Percentiles rank a stretch among this genome's conserved stretches.
phyloP scores from a whole-genome alignment of 2,113 vertebrate genomes.

The Castor canadensis region DNA sequence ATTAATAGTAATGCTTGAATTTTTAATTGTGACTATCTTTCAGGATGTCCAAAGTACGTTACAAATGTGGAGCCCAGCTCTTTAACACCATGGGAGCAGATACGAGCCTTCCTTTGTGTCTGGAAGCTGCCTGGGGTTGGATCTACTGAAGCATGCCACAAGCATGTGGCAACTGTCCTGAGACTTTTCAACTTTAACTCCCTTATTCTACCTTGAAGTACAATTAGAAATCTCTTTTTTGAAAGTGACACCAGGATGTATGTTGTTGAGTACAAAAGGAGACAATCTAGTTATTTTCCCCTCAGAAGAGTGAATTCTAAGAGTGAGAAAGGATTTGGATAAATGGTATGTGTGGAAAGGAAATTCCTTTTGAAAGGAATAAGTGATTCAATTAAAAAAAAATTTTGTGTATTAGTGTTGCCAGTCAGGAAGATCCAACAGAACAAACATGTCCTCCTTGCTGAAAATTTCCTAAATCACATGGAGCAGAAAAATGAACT shows the following conservation, averaged over 20 bases:
- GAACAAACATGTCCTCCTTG: not conserved
- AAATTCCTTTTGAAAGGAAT: not conserved
- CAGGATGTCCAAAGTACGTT: not conserved
- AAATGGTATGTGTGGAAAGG: not conserved
- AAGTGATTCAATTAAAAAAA: no score
- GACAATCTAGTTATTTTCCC: not conserved
- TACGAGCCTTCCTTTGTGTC: not conserved
- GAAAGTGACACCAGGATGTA: not conserved
- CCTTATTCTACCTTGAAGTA: not conserved
- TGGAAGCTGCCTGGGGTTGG: not conserved
- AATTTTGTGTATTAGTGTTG: not conserved
- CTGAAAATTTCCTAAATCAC: not conserved
- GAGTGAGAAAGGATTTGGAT: not conserved
- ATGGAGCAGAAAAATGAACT: not conserved
- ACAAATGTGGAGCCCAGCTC: not conserved
- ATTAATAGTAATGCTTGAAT: conserved; percentile 14
- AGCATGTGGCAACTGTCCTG: not conserved
- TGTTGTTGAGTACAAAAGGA: not conserved
- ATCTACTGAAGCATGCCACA: not conserved
- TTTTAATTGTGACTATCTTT: conserved; percentile 36
- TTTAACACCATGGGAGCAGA: not conserved
- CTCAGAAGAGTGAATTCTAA: not conserved
- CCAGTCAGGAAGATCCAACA: not conserved
- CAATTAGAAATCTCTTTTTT: not conserved
- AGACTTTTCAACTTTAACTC: not conserved